A percentile compares a stretch with the other conserved stretches of the same genome.
Conservation (phyloP, 2,888 invertebrate species). For the Pantelozetes paolii region DNA sequence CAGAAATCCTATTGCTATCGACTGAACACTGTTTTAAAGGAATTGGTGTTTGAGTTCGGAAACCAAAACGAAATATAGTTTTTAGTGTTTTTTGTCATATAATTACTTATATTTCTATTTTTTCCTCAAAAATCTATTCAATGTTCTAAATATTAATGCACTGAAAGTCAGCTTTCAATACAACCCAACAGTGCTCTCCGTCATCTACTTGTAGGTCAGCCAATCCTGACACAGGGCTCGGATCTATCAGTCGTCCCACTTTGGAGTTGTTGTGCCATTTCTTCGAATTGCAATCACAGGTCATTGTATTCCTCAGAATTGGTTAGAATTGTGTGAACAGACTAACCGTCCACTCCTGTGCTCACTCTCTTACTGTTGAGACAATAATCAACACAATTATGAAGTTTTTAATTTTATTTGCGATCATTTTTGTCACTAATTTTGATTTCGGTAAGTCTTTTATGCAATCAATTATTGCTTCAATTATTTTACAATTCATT, state of each 20-base stretch:
- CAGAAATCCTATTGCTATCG: too few relatives aligned
- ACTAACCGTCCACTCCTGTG: slow-evolving; percentile 5
- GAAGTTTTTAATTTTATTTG: slow-evolving; percentile 15
- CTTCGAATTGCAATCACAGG: slow-evolving; percentile 14
- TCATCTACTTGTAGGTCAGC: slow-evolving; percentile 34
- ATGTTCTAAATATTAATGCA: slow-evolving; percentile 7
- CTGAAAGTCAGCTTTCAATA: slow-evolving; percentile 8
- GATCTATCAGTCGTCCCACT: slow-evolving; percentile 26
- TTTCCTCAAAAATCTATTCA: slow-evolving; percentile 4
- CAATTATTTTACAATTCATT: not conserved
- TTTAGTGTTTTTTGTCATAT: not conserved
- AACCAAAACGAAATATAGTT: not conserved
- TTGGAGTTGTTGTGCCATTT: slow-evolving; percentile 30
- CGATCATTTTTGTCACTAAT: not conserved
- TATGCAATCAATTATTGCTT: not conserved
- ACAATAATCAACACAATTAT: not conserved
- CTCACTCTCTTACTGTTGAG: not conserved
- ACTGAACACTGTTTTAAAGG: too few relatives aligned
- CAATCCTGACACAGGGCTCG: slow-evolving; percentile 9
- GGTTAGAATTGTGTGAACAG: slow-evolving; percentile 7
- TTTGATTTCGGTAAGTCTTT: slow-evolving; percentile 26
- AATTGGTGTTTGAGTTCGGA: too few relatives aligned
- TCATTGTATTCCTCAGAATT: slow-evolving; percentile 27
- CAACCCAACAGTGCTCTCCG: not conserved
- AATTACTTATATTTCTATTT: slow-evolving; percentile 28